Conservation (phyloP, 2,113 vertebrate genomes). For the Australoheros scitulus region DNA sequence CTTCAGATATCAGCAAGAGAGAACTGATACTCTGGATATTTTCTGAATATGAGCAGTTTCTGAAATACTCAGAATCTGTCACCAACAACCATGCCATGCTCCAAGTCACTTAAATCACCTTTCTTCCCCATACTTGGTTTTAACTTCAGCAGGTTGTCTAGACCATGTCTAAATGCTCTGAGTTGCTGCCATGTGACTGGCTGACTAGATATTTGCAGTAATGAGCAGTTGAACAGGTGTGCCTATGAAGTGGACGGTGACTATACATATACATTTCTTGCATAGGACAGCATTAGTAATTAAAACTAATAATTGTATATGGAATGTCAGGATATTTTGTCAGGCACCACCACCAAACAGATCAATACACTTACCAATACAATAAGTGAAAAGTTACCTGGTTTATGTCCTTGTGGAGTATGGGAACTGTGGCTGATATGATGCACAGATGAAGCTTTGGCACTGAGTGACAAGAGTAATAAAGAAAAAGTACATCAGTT, state of each 20-base stretch:
- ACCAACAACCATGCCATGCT: background rate
- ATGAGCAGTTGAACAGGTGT: background rate
- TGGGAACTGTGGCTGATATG: conserved; percentile 53
- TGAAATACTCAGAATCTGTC: background rate
- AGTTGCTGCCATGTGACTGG: background rate
- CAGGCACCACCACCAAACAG: background rate
- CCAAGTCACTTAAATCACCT: background rate
- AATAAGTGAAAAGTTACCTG: conserved; percentile 43
- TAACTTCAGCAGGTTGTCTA: background rate
- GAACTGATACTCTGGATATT: background rate
- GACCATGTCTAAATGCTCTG: background rate
- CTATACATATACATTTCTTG: background rate
- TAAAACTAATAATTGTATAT: background rate
- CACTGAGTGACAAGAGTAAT: conserved; percentile 45
- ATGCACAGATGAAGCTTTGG: conserved; percentile 48
- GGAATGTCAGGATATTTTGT: background rate
- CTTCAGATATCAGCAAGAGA: background rate
- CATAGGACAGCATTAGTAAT: background rate
- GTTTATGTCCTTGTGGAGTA: conserved; percentile 34
- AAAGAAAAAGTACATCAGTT: background rate
- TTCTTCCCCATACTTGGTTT: background rate
- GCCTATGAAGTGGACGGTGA: background rate
- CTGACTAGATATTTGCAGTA: background rate
- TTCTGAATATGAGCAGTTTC: background rate
- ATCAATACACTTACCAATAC: background rate